Conservation (phyloP, 2,797 vertebrate genomes). For the Vultur gryphus region DNA sequence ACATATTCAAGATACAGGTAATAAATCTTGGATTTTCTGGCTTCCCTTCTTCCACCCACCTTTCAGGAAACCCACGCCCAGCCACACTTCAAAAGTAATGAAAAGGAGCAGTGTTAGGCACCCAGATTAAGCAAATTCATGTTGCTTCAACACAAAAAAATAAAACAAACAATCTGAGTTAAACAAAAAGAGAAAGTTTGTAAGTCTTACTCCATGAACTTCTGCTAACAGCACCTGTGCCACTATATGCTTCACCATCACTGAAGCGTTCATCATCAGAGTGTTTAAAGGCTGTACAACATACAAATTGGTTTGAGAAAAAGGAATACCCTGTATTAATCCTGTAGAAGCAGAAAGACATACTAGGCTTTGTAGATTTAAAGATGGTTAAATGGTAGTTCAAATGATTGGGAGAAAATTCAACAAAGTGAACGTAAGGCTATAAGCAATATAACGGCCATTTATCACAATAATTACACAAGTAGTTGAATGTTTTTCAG, state of each 20-base stretch:
- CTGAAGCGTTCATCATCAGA: conserved; percentile 81
- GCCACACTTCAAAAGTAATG: neutral
- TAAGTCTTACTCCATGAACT: conserved; percentile 52
- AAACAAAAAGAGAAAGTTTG: neutral
- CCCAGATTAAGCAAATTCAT: neutral
- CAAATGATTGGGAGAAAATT: neutral
- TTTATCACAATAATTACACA: neutral
- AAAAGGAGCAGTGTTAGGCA: conserved; percentile 36
- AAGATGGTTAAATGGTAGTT: neutral
- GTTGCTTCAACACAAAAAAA: neutral
- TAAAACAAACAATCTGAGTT: neutral
- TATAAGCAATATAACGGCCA: neutral
- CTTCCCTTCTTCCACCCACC: conserved; percentile 2
- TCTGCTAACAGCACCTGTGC: conserved; percentile 77
- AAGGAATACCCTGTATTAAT: neutral
- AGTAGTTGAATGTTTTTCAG: neutral
- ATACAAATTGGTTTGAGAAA: conserved; percentile 60
- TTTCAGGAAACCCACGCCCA: conserved; percentile 3
- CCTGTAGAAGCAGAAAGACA: neutral
- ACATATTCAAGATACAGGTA: neutral
- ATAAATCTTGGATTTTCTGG: neutral
- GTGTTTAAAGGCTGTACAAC: conserved; percentile 79
- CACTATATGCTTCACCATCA: conserved; percentile 80
- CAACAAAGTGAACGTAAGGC: neutral
- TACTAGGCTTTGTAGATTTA: neutral